Base-by-base conservation (phyloP, 2,888 invertebrate genomes). In the Crepidodera aurea region DNA sequence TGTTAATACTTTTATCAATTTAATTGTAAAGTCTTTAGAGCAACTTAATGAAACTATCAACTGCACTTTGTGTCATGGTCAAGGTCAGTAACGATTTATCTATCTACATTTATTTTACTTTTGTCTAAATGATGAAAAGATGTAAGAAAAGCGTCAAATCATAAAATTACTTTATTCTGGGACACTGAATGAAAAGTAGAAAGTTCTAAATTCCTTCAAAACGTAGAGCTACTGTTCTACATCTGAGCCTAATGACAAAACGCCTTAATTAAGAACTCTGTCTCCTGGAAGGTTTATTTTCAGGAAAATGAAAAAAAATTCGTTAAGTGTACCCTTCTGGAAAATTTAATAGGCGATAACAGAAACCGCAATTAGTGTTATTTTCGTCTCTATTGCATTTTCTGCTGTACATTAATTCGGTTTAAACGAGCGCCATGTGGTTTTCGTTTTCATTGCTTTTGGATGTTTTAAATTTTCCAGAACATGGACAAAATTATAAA, bases 311-410 rank as follows among this genome's bases (percentile, higher is more conserved):
- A 4, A 29, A 29, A 29, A 29, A 29, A 4, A 8, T 4, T 6
- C 29, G 29, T 12, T 2, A 37, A 3, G 16, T 40, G 40, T 18
- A 18, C 18, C 16, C 18, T 40, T 40, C 40, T 40, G 40, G 40
- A 40, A 40, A 40, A 7, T 40, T 40, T 40, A 40, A 37, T 13
- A 40, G 18, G 16, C 18, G 16, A 18, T 16, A 40, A 13, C 40
- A 34, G 40, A 16, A 32, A 18, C 18, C 16, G 10, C 40, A 40
- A 18, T 40, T 40, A 40, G 3, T 2, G 8, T 40, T 16, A 16
- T 40, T 40, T 40, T 40, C 40, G 18, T 40, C 18, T 40, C 8
- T 2, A 40, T 40, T 40, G n/a, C 40, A 16, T 40, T 40, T 18
- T 40, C 18, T 40, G 16, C 8, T 7, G 5, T 18, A 12, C 13